A percentile compares a stretch with the other conserved stretches of the same genome.
Evolutionary conservation across 2,113 vertebrate species (phyloP).

Genomic region (Tupaia tana): DNA sequence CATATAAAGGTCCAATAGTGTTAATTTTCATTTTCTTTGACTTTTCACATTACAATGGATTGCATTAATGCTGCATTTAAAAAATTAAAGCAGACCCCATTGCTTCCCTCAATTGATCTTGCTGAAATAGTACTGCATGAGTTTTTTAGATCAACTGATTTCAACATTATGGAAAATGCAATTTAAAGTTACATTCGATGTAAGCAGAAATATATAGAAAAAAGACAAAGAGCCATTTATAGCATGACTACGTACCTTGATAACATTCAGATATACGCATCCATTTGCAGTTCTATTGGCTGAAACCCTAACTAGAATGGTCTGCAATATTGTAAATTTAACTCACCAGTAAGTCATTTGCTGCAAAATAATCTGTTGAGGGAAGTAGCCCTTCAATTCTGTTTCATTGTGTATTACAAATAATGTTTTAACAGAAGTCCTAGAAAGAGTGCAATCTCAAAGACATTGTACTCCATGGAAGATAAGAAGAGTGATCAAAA

Average conservation of each 20-base stretch:
- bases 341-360: neutral
- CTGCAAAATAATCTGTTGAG: neutral
- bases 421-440: neutral
- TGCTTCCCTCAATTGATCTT: conserved; percentile 49
- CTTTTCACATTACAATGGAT: conserved; percentile 59
- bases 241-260: neutral
- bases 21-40: conserved; percentile 64
- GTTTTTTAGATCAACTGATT: conserved; percentile 56
- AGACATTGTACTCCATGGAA: neutral
- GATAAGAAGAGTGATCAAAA: neutral
- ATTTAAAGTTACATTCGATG: conserved; percentile 39
- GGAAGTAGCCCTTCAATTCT: neutral
- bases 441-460: neutral
- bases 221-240: conserved; percentile 48
- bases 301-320: conserved; percentile 2
- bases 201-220: conserved; percentile 53
- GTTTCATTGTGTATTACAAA: conserved; percentile 17
- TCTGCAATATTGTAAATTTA: conserved; percentile 7
- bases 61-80: conserved; percentile 51
- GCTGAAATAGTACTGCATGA: neutral
- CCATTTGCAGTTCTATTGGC: conserved; percentile 38
- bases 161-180: conserved; percentile 53
- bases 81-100: conserved; percentile 43
- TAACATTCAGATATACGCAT: conserved; percentile 24
- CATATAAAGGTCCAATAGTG: neutral